Evolutionary conservation across 2,113 vertebrate genomes (phyloP).

Genomic region (Myxocyprinus asiaticus): DNA sequence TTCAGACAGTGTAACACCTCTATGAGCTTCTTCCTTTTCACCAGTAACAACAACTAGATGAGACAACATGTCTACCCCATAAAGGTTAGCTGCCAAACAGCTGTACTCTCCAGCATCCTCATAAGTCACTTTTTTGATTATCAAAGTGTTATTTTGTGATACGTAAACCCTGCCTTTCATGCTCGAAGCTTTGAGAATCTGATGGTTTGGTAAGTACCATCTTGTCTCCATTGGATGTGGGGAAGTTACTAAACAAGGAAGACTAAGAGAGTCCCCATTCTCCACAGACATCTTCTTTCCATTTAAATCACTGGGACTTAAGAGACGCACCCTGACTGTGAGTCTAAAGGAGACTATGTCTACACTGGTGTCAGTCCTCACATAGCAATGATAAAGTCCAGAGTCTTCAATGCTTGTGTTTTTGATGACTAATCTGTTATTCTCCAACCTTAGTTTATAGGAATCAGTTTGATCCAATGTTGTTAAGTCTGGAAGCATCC

Average conservation of each 20-base stretch:
- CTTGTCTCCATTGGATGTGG: slow-evolving; percentile 66
- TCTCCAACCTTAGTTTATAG: slow-evolving; percentile 62
- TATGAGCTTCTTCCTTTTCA: slow-evolving; percentile 47
- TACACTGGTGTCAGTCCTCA: slow-evolving; percentile 65
- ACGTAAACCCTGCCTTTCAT: slow-evolving; percentile 64
- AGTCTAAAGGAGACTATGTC: slow-evolving; percentile 73
- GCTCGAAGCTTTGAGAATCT: slow-evolving; percentile 67
- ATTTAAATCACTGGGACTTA: slow-evolving; percentile 72
- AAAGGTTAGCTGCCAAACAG: slow-evolving; percentile 75
- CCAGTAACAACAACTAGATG: slow-evolving; percentile 68
- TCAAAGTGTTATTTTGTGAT: slow-evolving; percentile 72
- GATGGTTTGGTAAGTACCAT: slow-evolving; percentile 75
- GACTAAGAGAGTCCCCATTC: slow-evolving; percentile 61
- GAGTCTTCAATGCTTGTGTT: slow-evolving; percentile 70
- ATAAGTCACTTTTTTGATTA: slow-evolving; percentile 63
- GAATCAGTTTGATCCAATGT: slow-evolving; percentile 61
- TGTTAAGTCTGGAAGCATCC: slow-evolving; percentile 78
- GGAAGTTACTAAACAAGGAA: slow-evolving; percentile 74
- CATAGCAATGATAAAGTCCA: slow-evolving; percentile 77
- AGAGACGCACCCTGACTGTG: slow-evolving; percentile 67
- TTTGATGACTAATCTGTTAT: slow-evolving; percentile 68
- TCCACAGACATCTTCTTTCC: slow-evolving; percentile 69
- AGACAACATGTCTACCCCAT: slow-evolving; percentile 76
- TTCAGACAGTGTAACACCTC: slow-evolving; percentile 45
- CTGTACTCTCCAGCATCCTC: slow-evolving; percentile 78